Evolutionary conservation across 2,113 vertebrate species (phyloP).

Genomic region (Hemichromis elongatus): DNA sequence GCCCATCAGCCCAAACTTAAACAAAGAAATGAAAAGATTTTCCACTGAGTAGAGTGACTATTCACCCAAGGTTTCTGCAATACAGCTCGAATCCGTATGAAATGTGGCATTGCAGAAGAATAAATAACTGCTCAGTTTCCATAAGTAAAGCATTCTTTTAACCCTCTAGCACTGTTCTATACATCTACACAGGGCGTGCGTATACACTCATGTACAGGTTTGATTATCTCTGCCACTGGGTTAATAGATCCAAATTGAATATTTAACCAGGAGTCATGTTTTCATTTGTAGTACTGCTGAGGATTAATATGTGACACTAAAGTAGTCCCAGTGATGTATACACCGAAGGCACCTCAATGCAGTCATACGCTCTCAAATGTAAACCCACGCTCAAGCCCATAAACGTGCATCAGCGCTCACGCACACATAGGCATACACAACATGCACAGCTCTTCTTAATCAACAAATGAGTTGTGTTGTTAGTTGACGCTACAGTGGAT

Average conservation of each 20-base stretch:
- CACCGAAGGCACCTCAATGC: background rate
- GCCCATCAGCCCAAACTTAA: background rate
- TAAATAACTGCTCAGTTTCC: background rate
- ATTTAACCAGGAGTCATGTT: conserved; percentile 41
- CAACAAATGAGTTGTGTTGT: conserved; percentile 59
- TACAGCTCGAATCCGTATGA: background rate
- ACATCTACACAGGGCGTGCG: background rate
- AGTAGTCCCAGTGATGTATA: background rate
- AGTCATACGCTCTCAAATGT: background rate
- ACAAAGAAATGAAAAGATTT: background rate
- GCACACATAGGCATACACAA: background rate
- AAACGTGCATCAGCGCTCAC: background rate
- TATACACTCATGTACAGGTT: background rate
- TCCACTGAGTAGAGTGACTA: background rate
- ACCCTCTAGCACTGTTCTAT: background rate
- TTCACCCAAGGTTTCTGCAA: background rate
- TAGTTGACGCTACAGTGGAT: conserved; percentile 56
- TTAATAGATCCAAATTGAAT: conserved; percentile 51
- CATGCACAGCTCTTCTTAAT: conserved; percentile 14
- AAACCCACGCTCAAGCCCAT: background rate
- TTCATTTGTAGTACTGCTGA: conserved; percentile 7
- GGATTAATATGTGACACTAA: conserved; percentile 8
- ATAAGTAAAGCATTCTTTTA: background rate
- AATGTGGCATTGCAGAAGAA: background rate
- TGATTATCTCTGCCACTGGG: background rate